These are phyloP conservation scores for Drosophila testacea DNA, from an alignment of 2,888 invertebrate species.

Conservation along the genomic window DNA sequence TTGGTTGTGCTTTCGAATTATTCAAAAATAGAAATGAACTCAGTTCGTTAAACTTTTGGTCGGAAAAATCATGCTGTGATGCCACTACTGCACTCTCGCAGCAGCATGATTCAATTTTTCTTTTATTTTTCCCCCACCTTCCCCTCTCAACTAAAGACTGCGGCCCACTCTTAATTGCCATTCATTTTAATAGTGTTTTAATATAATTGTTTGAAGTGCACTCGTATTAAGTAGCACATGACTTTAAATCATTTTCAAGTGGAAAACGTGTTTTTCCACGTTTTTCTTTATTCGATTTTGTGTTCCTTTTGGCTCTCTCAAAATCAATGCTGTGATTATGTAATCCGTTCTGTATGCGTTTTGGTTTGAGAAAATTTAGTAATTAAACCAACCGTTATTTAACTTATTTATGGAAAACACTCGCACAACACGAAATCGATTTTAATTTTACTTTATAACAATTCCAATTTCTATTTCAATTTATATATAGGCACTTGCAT, in stretches of 20 bases:
- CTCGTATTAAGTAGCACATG: slow-evolving; percentile 50
- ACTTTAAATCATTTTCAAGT: slow-evolving; percentile 45
- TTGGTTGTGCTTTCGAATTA: slow-evolving; percentile 64
- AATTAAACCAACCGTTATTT: slow-evolving; percentile 52
- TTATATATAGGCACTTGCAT: slow-evolving; percentile 63
- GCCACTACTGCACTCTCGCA: slow-evolving; percentile 42
- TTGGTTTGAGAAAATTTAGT: slow-evolving; percentile 23
- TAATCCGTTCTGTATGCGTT: slow-evolving; percentile 48
- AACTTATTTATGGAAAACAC: slow-evolving; percentile 34
- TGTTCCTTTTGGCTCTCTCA: slow-evolving; percentile 5
- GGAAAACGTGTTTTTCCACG: slow-evolving; percentile 73
- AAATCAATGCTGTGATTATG: slow-evolving; percentile 57
- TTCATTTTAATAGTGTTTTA: slow-evolving; percentile 41
- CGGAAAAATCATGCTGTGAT: slow-evolving; percentile 66
- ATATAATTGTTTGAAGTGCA: slow-evolving; percentile 51
- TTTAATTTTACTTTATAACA: slow-evolving; percentile 41
- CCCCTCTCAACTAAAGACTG: neutral
- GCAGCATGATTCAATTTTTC: slow-evolving; percentile 14
- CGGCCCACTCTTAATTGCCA: slow-evolving; percentile 51
- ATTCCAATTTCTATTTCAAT: slow-evolving; percentile 64
- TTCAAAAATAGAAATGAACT: slow-evolving; percentile 86
- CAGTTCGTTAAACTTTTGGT: slow-evolving; percentile 85
- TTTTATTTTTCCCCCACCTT: neutral
- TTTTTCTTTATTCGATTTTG: slow-evolving; percentile 36
- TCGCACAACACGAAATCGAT: slow-evolving; percentile 38